A percentile compares a stretch with the other conserved stretches of the same genome.
Conservation (phyloP, 2,888 invertebrate species). For the Hypolimnas misippus region DNA sequence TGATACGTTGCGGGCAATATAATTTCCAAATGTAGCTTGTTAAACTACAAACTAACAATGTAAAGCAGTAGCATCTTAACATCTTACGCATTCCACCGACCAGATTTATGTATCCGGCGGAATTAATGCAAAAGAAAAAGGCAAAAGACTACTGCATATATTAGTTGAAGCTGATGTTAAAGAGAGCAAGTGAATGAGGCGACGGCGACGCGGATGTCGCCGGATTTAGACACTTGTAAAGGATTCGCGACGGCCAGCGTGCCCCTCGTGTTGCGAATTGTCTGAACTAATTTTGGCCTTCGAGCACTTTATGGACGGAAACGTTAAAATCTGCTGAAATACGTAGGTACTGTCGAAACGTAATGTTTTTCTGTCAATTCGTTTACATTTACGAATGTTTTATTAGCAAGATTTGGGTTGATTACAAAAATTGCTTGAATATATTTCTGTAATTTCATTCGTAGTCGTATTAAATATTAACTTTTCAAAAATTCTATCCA, state of each 20-base stretch:
- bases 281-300: slow-evolving; percentile 63
- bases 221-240: slow-evolving; percentile 60
- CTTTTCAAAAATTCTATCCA: neutral
- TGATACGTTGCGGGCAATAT: neutral
- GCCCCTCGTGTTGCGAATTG: slow-evolving; percentile 62
- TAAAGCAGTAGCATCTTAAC: slow-evolving; percentile 11
- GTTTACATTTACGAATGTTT: neutral
- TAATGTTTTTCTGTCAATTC: neutral
- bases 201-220: slow-evolving; percentile 67
- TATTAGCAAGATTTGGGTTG: neutral
- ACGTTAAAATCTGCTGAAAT: slow-evolving; percentile 35
- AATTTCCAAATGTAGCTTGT: neutral
- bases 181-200: slow-evolving; percentile 50
- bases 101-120: slow-evolving; percentile 42
- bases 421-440: neutral
- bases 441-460: too few relatives aligned
- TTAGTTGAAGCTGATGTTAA: slow-evolving; percentile 38
- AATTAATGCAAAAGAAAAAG: slow-evolving; percentile 39
- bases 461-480: neutral
- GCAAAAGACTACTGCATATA: slow-evolving; percentile 24
- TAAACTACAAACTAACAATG: neutral
- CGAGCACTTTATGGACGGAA: slow-evolving; percentile 49
- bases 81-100: slow-evolving; percentile 30
- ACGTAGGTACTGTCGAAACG: slow-evolving; percentile 16
- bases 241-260: slow-evolving; percentile 48